These are phyloP conservation scores for Plectus sambesii DNA, from an alignment of 1,140 invertebrate species.

Conservation along the genomic window DNA sequence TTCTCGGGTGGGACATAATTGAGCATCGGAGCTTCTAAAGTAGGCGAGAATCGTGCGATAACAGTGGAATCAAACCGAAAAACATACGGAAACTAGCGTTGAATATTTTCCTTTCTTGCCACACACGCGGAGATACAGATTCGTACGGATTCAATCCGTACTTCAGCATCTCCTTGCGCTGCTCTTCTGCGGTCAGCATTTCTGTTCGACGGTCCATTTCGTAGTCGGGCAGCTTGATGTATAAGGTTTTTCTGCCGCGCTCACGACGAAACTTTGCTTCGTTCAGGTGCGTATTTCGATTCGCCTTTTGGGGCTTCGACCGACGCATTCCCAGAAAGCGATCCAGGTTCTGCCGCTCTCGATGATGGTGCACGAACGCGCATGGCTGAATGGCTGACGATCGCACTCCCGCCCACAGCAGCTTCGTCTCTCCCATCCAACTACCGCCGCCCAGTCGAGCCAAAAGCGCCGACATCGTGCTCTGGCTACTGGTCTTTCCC, in stretches of 20 bases:
- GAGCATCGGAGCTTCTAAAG: constrained; percentile 38
- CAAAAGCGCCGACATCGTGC: no score
- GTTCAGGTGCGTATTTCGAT: constrained; percentile 42
- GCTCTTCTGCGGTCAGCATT: constrained; percentile 25
- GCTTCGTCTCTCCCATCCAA: no score
- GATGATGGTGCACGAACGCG: constrained; percentile 43
- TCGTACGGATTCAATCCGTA: constrained; percentile 40
- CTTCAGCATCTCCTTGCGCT: constrained; percentile 33
- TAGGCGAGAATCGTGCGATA: neutral
- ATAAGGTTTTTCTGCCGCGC: constrained; percentile 31
- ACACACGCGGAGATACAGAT: constrained; percentile 32
- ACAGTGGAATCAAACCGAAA: neutral
- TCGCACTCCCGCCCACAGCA: no score
- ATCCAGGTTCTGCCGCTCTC: constrained; percentile 29
- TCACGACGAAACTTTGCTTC: constrained; percentile 35
- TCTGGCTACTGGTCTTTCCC: no score
- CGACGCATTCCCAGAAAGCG: constrained; percentile 33
- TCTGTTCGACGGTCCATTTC: constrained; percentile 15
- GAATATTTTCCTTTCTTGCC: constrained; percentile 39
- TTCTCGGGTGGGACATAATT: constrained; percentile 33
- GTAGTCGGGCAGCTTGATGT: constrained; percentile 37
- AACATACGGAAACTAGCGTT: constrained; percentile 41
- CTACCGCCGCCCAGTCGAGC: no score
- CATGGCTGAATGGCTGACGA: no score
- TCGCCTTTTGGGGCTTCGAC: constrained; percentile 33